Evolutionary conservation across 2,888 invertebrate genomes (phyloP), one percentile per base, ranked within the genome.

Genomic region (Polydrusus pterygomalis): DNA sequence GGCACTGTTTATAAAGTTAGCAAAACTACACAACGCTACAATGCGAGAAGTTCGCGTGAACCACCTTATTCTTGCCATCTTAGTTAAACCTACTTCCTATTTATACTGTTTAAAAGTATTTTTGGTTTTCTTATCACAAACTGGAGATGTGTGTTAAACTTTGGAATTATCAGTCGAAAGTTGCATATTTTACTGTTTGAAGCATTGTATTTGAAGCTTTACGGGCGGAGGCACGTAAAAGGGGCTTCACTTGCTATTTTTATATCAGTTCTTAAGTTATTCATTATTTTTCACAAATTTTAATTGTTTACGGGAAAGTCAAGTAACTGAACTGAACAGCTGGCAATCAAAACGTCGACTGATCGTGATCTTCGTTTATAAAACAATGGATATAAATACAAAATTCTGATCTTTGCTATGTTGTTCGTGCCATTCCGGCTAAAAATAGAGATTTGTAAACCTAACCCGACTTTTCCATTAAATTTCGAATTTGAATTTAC

Each of bases 1-100:
- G 3, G 94, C 94, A 64, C 94, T 92, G 86, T 94, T 94, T 81
- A 94, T 93, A 83, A 94, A 93, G 87, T 94, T 94, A 60, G 94
- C 94, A 62, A 91, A 87, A 25, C 93, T 92, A 85, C 93, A 94
- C 79, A 94, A 86, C 65, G 91, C 92, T 62, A 94, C 90, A 74
- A 91, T 90, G 70, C 90, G 88, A 70, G 90, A 90, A 1, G 90
- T 90, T 77, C 90, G 88, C 67, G 89, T 89, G 75, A 90, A 86
- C 89, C 90, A 89, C 54, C 88, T 84, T 78, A 89, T 86, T 83
- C 88, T 85, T 64, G 87, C 85, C 89, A 89, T 89, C 78, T 69
- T 58, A 10, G 38, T 67, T 51, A 40, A 60, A 60, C 3, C 17
- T 38, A 60, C 5, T 17, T 3, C 1, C 17, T 11, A 20, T n/a